Evolutionary conservation across 2,888 invertebrate genomes (phyloP).

Genomic region (Drosophila parthenogenetica): DNA sequence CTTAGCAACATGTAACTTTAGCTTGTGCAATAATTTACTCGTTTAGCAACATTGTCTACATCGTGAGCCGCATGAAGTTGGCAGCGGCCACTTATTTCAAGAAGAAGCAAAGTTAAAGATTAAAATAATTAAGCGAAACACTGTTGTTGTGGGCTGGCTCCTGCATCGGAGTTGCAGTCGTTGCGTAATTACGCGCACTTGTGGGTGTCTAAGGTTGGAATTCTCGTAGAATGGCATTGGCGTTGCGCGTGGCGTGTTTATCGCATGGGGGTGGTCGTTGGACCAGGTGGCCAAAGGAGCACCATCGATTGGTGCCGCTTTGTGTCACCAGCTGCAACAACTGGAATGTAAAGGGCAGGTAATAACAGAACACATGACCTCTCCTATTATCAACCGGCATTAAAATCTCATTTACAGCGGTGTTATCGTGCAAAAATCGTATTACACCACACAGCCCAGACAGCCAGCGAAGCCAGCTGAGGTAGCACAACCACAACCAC

Average conservation of each 20-base stretch:
- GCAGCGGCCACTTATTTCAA: conserved; percentile 41
- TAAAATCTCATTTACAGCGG: conserved; percentile 57
- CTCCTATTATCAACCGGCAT: conserved; percentile 31
- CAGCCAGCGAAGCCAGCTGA: not conserved
- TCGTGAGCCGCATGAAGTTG: conserved; percentile 48
- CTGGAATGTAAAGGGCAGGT: conserved; percentile 40
- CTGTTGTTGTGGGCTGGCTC: conserved; percentile 58
- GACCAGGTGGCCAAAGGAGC: conserved; percentile 58
- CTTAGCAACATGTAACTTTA: conserved; percentile 1
- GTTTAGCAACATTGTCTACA: conserved; percentile 33
- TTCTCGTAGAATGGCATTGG: conserved; percentile 72
- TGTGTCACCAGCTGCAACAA: conserved; percentile 14
- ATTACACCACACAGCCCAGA: conserved; percentile 47
- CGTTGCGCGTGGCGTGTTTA: conserved; percentile 71
- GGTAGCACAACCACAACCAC: not conserved
- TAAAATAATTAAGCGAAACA: conserved; percentile 47
- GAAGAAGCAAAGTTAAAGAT: conserved; percentile 45
- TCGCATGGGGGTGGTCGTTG: conserved; percentile 32
- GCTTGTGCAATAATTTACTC: conserved; percentile 13
- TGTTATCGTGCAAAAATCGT: conserved; percentile 37
- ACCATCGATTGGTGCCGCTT: conserved; percentile 43
- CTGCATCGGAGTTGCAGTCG: conserved; percentile 67
- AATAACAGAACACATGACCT: conserved; percentile 25
- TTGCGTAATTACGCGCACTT: conserved; percentile 64
- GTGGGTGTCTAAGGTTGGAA: conserved; percentile 23